These are phyloP conservation scores for Stichopus horrens DNA, from an alignment of 53 echinoderm and acorn worm species.

Conservation along the genomic window DNA sequence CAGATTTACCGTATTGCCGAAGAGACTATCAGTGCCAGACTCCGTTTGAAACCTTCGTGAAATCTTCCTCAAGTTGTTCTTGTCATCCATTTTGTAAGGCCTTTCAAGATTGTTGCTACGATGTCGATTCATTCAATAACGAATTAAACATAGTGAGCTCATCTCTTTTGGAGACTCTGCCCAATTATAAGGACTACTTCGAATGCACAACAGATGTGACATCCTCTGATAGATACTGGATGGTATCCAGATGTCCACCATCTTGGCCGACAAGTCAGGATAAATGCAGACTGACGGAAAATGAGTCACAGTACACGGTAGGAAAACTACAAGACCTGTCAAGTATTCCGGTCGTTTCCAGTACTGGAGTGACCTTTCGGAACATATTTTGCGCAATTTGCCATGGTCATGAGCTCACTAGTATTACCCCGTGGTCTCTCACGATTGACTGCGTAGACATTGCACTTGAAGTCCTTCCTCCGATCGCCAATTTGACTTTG, in stretches of 20 bases:
- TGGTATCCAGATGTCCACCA: constrained; percentile 12
- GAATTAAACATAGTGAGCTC: background rate
- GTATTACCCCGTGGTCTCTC: background rate
- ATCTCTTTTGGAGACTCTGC: background rate
- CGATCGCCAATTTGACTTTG: background rate
- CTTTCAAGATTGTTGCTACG: constrained; percentile 30
- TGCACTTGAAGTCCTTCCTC: background rate
- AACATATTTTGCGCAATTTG: constrained; percentile 29
- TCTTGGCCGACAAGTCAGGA: background rate
- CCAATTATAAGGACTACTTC: background rate
- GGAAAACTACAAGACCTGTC: background rate
- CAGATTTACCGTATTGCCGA: background rate
- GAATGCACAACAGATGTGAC: background rate
- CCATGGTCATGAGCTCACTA: background rate
- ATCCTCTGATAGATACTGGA: background rate
- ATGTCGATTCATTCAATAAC: background rate
- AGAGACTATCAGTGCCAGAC: background rate
- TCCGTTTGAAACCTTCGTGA: background rate
- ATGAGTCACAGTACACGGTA: background rate
- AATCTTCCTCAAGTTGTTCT: background rate
- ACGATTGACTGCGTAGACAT: background rate
- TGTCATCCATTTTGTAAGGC: constrained; percentile 1
- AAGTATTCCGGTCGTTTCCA: constrained; percentile 1
- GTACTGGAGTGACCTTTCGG: background rate
- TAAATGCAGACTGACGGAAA: background rate